Conservation (phyloP, 2,888 invertebrate genomes). For the Aphodius sticticus region DNA sequence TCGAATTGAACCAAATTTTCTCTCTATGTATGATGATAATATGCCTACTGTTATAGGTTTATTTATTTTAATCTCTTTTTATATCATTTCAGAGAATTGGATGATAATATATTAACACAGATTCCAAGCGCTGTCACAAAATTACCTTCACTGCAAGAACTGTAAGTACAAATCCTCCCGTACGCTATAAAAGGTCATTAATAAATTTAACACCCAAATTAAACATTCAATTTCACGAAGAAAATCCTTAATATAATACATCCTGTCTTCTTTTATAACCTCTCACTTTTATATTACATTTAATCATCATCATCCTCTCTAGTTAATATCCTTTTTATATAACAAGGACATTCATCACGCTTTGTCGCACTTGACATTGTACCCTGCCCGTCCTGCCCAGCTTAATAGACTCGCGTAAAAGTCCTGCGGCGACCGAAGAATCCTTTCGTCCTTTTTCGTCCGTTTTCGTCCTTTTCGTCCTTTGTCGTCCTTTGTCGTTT, state of each 20-base stretch:
- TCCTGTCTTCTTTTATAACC: neutral
- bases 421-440: neutral
- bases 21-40: too few relatives aligned
- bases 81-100: conserved; percentile 73
- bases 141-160: conserved; percentile 79
- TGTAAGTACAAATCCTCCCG: conserved; percentile 71
- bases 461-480: neutral
- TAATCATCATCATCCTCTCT: neutral
- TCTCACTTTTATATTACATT: neutral
- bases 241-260: neutral
- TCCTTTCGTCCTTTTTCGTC: neutral
- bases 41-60: too few relatives aligned
- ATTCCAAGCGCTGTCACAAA: conserved; percentile 79
- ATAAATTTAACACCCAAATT: conserved; percentile 10
- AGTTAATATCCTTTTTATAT: conserved; percentile 4
- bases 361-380: neutral
- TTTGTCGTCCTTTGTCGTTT: neutral
- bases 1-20: too few relatives aligned
- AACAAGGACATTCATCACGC: conserved; percentile 4
- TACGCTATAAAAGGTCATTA: too few relatives aligned
- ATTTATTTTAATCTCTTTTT: neutral
- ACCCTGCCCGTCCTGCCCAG: neutral
- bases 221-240: neutral
- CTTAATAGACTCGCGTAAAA: neutral
- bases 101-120: conserved; percentile 77